These are phyloP conservation scores for Prorops nasuta DNA, from an alignment of 1,140 invertebrate species.

Conservation along the genomic window DNA sequence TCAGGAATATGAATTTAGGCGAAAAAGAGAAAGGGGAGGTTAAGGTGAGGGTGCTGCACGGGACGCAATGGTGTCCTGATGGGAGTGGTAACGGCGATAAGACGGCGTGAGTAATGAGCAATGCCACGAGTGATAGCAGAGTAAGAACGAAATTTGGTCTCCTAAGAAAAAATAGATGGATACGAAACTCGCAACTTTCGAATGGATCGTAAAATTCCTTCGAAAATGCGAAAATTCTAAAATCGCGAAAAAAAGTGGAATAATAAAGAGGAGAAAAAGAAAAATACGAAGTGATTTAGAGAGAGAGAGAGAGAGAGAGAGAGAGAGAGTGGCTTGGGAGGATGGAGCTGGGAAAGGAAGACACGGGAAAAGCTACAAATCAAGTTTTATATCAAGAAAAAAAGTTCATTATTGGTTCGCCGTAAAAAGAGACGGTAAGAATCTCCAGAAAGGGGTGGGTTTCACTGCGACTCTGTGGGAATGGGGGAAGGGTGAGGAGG, in stretches of 20 bases:
- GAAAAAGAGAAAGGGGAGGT: slow-evolving; percentile 7
- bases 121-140: slow-evolving; percentile 55
- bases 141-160: slow-evolving; percentile 46
- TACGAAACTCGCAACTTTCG: no score
- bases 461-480: no score
- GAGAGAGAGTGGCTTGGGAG: slow-evolving; percentile 6
- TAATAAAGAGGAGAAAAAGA: slow-evolving; percentile 7
- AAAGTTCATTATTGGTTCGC: slow-evolving; percentile 56
- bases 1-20: slow-evolving; percentile 19
- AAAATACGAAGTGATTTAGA: not conserved
- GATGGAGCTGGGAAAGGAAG: slow-evolving; percentile 26
- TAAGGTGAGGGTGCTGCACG: not conserved
- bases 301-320: slow-evolving; percentile 9
- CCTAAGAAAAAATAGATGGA: no score
- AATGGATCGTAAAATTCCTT: no score
- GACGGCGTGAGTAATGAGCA: slow-evolving; percentile 54
- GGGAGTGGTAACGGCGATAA: slow-evolving; percentile 34
- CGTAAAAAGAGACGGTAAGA: slow-evolving; percentile 49
- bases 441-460: no score
- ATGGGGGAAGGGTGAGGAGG: slow-evolving; percentile 1
- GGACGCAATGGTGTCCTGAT: no score
- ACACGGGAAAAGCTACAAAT: slow-evolving; percentile 47
- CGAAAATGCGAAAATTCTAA: no score
- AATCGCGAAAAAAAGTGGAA: no score
- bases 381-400: slow-evolving; percentile 52